Conservation (phyloP, 2,113 vertebrate genomes). For the Rostratula benghalensis region DNA sequence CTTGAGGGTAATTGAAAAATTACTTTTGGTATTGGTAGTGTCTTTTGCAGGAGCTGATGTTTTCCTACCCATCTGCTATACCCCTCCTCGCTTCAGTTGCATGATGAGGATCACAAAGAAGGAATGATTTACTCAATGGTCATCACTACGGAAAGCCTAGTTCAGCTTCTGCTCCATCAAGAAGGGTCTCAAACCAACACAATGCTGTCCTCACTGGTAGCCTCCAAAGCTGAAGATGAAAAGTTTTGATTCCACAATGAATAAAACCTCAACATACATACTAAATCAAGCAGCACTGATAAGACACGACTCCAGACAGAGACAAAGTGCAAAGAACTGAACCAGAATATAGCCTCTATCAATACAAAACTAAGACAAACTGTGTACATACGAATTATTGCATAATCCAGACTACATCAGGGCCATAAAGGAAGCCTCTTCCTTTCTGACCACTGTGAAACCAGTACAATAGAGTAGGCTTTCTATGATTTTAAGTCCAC, state of each 20-base stretch:
- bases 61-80: not conserved
- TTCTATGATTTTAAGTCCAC: too few species aligned
- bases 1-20: not conserved
- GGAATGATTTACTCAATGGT: not conserved
- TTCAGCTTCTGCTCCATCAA: not conserved
- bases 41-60: not conserved
- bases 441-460: not conserved
- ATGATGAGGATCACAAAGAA: not conserved
- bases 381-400: not conserved
- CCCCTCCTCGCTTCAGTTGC: not conserved
- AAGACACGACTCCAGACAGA: not conserved
- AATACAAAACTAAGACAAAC: not conserved
- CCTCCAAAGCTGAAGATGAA: not conserved
- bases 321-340: not conserved
- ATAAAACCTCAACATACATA: not conserved
- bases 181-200: not conserved
- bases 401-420: not conserved
- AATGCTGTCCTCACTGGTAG: not conserved
- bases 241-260: not conserved
- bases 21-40: not conserved
- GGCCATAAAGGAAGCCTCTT: not conserved
- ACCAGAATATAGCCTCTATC: not conserved
- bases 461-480: accelerated
- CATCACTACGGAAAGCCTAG: not conserved
- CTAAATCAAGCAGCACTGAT: not conserved